Conservation (phyloP, 2,113 vertebrate species). For the Elachura formosa region DNA sequence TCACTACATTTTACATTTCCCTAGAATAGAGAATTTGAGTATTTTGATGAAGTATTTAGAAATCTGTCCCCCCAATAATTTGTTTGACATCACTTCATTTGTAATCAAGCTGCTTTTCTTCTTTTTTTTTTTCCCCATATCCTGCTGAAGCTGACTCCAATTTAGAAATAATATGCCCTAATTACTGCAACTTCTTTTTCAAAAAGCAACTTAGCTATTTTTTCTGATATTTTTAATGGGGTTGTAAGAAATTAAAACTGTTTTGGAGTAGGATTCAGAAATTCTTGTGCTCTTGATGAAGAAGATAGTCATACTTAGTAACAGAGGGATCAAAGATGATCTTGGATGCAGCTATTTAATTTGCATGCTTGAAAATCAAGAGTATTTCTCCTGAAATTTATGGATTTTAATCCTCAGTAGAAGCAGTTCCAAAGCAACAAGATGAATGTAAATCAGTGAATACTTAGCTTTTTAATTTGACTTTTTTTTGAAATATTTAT, state of each 20-base stretch:
- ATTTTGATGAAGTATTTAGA: background rate
- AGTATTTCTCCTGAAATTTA: background rate
- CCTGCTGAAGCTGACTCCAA: background rate
- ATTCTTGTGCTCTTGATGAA: background rate
- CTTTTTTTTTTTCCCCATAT: background rate
- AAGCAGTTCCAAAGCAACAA: background rate
- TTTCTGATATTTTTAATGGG: background rate
- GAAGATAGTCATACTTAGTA: background rate
- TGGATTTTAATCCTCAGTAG: background rate
- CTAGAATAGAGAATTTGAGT: slow-evolving; percentile 3
- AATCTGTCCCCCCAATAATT: background rate
- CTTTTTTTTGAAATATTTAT: background rate
- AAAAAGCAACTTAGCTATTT: background rate
- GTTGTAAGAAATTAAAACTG: background rate
- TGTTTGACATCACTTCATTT: background rate
- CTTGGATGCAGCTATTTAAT: background rate
- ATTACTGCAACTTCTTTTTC: background rate
- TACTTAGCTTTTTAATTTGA: background rate
- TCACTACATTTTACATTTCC: background rate
- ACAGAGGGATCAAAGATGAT: background rate
- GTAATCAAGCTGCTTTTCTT: slow-evolving; percentile 10
- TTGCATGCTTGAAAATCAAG: background rate
- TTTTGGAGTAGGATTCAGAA: background rate
- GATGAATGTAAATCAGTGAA: background rate
- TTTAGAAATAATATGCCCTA: background rate